Base-by-base conservation (phyloP, 1,140 invertebrate genomes). In the Euschistus heros region DNA sequence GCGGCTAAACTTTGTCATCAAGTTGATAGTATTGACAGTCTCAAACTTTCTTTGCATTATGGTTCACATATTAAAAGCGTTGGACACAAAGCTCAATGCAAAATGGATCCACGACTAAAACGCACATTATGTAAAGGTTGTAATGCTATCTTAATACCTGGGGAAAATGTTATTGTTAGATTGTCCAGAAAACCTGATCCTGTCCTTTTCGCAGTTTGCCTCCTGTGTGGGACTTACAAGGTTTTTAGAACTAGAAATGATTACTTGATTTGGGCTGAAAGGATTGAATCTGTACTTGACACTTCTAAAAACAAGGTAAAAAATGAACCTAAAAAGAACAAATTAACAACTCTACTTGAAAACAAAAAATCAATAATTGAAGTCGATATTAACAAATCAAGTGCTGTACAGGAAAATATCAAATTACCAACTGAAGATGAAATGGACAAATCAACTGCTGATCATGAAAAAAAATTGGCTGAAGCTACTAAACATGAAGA, bases 81-180 rank as follows among this genome's bases (percentile, higher is more conserved):
- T 14, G 65, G 62, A 4, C 67, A 68, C 59, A 72, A 72, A 68
- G 65, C 64, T 22, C 50, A 65, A 44, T 33, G 65, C 17, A 46
- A 66, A 46, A 62, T 70, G 22, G 70, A 70, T 30, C 68, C 66
- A 30, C 62, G 67, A 62, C 63, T 72, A 14, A 72, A 72, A 55
- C 67, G 71, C 33, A 71, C 63, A 27, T 30, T 72, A 26, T 72
- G 71, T 52, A 72, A 72, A 66, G 65, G 68, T 44, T 72, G 71
- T 60, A 68, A 70, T 65, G 64, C 50, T 15, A 46, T 72, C 7
- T 61, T 72, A 30, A 66, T 72, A 62, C 68, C 71, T 13, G 71
- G 71, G 14, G 63, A 70, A 17, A 71, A 68, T 6, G 70, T 67
- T 14, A 66, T 30, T 59, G 70, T 71, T 24, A 66, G 71, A 46